Evolutionary conservation across 1,140 invertebrate genomes (phyloP).

Genomic region (Aphis craccivora): DNA sequence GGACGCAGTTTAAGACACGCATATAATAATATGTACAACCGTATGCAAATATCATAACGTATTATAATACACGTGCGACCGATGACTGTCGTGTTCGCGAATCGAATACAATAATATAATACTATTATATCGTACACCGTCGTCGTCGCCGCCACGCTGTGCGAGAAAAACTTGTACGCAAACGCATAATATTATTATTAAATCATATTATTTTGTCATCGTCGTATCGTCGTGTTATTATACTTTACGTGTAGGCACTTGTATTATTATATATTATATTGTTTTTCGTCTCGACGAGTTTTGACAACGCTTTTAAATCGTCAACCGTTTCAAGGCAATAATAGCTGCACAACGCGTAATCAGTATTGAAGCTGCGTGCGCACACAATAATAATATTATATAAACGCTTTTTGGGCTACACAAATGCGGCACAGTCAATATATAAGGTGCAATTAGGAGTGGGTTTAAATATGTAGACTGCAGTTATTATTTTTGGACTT

Average conservation of each 20-base stretch:
- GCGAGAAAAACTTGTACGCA: not conserved
- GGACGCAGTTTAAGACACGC: not conserved
- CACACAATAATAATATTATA: too few relatives aligned
- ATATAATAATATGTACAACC: not conserved
- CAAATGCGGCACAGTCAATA: not conserved
- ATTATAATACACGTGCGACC: too few relatives aligned
- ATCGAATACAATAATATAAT: not conserved
- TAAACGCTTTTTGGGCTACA: not conserved
- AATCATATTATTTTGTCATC: not conserved
- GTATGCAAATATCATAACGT: not conserved
- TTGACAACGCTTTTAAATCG: not conserved
- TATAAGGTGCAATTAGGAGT: not conserved
- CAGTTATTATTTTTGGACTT: not conserved
- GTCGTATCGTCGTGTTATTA: not conserved
- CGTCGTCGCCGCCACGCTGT: not conserved
- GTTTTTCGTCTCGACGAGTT: not conserved
- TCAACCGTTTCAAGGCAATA: not conserved
- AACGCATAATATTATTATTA: not conserved
- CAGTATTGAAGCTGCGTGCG: too few relatives aligned
- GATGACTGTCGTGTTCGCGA: not conserved
- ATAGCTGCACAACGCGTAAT: not conserved
- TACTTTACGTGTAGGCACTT: not conserved
- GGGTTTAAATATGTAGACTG: not conserved
- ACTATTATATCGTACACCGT: not conserved
- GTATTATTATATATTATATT: too few relatives aligned